phyloP scores from a whole-genome alignment of 2,797 vertebrate species.

The Liparis tanakae region DNA sequence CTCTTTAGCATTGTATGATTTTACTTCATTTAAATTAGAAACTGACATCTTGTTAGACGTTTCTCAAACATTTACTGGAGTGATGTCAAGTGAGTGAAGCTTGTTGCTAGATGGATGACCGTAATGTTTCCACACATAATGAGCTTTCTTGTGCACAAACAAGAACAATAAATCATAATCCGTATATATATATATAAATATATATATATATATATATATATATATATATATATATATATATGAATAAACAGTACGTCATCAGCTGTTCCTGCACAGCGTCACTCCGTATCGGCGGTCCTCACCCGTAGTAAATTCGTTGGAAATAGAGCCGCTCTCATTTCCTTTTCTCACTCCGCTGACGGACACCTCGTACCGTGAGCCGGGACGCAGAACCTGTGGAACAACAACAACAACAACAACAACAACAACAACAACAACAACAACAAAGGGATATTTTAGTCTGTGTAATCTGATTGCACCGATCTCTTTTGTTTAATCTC shows the following conservation, averaged over 20 bases:
- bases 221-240: too few species aligned
- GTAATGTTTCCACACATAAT: constrained; percentile 19
- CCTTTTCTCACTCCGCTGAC: constrained; percentile 89
- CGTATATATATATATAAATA: too few species aligned
- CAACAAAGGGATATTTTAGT: constrained; percentile 10
- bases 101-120: constrained; percentile 19
- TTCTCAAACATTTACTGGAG: not conserved
- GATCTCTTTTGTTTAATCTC: constrained; percentile 50
- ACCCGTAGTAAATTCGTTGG: constrained; percentile 93
- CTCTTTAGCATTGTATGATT: not conserved
- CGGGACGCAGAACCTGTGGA: constrained; percentile 91
- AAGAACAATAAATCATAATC: constrained; percentile 9
- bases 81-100: not conserved
- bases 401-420: too few species aligned
- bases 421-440: not conserved
- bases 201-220: too few species aligned
- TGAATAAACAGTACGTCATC: constrained; percentile 48
- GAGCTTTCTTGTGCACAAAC: constrained; percentile 17
- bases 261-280: constrained; percentile 30
- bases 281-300: constrained; percentile 71
- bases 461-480: constrained; percentile 34
- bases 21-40: not conserved
- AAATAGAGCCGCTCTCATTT: constrained; percentile 88
- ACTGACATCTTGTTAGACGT: not conserved
- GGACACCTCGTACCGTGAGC: constrained; percentile 88